phyloP scores from a whole-genome alignment of 2,113 vertebrate species.

The Chiloscyllium plagiosum region DNA sequence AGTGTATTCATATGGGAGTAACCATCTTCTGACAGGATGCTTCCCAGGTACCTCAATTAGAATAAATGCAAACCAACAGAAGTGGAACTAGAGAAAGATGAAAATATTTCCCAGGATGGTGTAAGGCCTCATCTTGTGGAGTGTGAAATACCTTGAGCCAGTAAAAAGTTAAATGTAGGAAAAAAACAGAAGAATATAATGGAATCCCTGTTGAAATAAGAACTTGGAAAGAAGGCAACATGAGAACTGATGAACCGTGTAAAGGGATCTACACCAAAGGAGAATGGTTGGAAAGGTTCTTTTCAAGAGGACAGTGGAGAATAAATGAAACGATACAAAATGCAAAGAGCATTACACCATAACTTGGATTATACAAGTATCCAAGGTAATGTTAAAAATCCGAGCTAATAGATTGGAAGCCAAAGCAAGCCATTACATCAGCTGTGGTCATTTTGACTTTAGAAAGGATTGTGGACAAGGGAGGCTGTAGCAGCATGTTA shows the following conservation, averaged over 20 bases:
- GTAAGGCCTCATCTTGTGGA: not conserved
- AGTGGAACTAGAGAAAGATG: not conserved
- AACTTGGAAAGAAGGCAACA: not conserved
- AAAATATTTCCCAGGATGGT: not conserved
- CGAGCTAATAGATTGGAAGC: not conserved
- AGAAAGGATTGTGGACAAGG: not conserved
- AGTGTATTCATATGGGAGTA: not conserved
- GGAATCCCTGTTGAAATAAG: not conserved
- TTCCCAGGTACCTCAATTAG: not conserved
- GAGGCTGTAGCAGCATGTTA: not conserved
- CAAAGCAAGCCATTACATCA: not conserved
- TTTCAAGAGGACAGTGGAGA: not conserved
- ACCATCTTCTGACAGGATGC: not conserved
- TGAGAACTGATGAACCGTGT: not conserved
- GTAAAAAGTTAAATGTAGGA: not conserved
- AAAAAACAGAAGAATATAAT: not conserved
- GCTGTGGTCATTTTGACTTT: not conserved
- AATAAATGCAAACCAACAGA: not conserved
- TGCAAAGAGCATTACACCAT: not conserved
- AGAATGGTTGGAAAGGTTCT: not conserved
- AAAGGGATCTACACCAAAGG: not conserved
- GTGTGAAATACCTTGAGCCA: not conserved
- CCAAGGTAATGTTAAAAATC: not conserved
- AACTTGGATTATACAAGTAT: not conserved
- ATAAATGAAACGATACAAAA: not conserved